Conservation (phyloP, 2,113 vertebrate species). For the Psittacus erithacus region DNA sequence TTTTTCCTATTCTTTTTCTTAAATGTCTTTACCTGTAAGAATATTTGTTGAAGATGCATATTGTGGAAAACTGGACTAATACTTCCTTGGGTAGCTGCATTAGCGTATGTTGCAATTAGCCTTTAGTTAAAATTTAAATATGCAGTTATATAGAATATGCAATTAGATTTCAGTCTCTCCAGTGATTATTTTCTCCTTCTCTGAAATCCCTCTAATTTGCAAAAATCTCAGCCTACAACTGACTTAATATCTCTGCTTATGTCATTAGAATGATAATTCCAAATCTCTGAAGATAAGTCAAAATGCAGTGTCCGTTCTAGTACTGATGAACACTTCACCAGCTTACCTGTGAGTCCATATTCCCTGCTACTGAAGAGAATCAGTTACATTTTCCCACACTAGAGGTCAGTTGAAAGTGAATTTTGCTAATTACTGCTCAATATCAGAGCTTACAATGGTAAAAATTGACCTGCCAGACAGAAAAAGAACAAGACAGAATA, state of each 20-base stretch:
- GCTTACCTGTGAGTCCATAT: background rate
- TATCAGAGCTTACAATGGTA: slow-evolving; percentile 1
- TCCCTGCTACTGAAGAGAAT: background rate
- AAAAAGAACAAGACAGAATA: background rate
- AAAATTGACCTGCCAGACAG: slow-evolving; percentile 37
- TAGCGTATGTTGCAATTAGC: background rate
- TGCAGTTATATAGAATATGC: background rate
- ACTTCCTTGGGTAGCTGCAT: background rate
- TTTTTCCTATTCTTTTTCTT: background rate
- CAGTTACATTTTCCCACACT: background rate
- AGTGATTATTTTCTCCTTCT: background rate
- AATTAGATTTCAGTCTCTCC: background rate
- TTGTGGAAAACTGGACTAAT: background rate
- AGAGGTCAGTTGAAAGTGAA: slow-evolving; percentile 20
- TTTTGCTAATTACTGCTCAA: slow-evolving; percentile 36
- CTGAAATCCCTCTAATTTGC: slow-evolving; percentile 9
- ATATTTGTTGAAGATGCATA: background rate
- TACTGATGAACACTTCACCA: background rate
- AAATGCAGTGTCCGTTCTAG: background rate
- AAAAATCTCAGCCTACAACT: slow-evolving; percentile 16
- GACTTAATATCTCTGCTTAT: slow-evolving; percentile 22
- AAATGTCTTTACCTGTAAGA: background rate
- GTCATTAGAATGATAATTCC: slow-evolving; percentile 43
- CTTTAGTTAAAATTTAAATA: slow-evolving; percentile 25
- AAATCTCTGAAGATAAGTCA: slow-evolving; percentile 30